Evolutionary conservation across 2,888 invertebrate genomes (phyloP).

Genomic region (Himalopsyche kuldschensis): DNA sequence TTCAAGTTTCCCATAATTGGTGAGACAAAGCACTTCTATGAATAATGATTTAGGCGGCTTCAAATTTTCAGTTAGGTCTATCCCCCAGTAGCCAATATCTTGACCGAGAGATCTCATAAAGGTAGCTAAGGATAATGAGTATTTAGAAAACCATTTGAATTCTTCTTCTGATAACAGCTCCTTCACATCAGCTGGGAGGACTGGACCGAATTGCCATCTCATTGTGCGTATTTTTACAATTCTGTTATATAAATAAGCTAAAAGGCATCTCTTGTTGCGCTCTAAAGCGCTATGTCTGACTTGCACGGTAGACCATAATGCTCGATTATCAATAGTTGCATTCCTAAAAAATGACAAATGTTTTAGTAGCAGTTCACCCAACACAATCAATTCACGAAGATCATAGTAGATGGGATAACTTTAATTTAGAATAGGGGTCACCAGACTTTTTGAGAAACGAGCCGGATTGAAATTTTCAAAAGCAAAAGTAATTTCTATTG

Average conservation of each 20-base stretch:
- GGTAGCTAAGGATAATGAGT: conserved; percentile 80
- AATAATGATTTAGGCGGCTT: conserved; percentile 91
- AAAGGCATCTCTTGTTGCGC: conserved; percentile 85
- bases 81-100: conserved; percentile 66
- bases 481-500: too few species aligned
- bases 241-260: conserved; percentile 82
- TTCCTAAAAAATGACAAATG: conserved; percentile 45
- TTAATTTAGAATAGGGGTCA: too few species aligned
- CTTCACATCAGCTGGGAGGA: conserved; percentile 83
- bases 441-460: too few species aligned
- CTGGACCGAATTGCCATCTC: conserved; percentile 95
- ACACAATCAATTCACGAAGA: too few species aligned
- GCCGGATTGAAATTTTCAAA: too few species aligned
- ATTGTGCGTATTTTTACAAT: conserved; percentile 79
- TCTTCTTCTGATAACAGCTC: conserved; percentile 79
- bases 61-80: conserved; percentile 85
- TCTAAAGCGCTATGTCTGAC: conserved; percentile 84
- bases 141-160: conserved; percentile 84
- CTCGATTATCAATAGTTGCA: conserved; percentile 61
- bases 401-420: too few species aligned
- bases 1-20: conserved; percentile 93
- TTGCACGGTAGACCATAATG: conserved; percentile 74
- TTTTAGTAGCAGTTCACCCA: not conserved
- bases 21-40: conserved; percentile 87
- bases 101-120: conserved; percentile 91